Conservation (phyloP, 1,140 invertebrate species). For the Trichoplusia ni region DNA sequence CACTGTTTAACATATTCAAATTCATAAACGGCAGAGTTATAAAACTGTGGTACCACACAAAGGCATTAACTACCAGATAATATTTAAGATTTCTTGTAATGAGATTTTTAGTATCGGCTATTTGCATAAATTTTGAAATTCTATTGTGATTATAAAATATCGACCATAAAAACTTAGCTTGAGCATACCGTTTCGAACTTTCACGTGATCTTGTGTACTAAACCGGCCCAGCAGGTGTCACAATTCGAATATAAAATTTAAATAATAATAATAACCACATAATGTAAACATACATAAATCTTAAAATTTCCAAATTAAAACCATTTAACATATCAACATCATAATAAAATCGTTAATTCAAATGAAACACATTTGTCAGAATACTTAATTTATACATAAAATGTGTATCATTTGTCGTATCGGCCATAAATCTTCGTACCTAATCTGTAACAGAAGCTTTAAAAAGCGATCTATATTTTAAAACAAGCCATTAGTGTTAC, state of each 20-base stretch:
- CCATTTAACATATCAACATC: neutral
- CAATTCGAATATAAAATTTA: neutral
- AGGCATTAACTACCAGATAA: too few relatives aligned
- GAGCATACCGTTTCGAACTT: too few relatives aligned
- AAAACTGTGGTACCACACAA: too few relatives aligned
- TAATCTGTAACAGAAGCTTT: conserved; percentile 21
- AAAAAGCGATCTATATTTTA: conserved; percentile 11
- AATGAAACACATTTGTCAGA: conserved; percentile 10
- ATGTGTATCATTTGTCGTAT: conserved; percentile 14
- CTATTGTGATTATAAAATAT: too few relatives aligned
- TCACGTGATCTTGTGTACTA: too few relatives aligned
- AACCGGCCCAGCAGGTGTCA: conserved; percentile 12
- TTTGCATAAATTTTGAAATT: too few relatives aligned
- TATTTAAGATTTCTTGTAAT: too few relatives aligned
- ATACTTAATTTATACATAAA: conserved; percentile 9
- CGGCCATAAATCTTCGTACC: conserved; percentile 1
- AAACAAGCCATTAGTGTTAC: neutral
- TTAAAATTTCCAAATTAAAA: neutral
- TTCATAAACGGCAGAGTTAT: too few relatives aligned
- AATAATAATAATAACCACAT: neutral
- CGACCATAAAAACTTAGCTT: too few relatives aligned
- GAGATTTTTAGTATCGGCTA: too few relatives aligned
- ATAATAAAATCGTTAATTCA: conserved; percentile 17
- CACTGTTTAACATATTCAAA: too few relatives aligned
- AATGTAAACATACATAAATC: conserved; percentile 8